Evolutionary conservation across 2,113 vertebrate species (phyloP).

Genomic region (Aegotheles bennettii): DNA sequence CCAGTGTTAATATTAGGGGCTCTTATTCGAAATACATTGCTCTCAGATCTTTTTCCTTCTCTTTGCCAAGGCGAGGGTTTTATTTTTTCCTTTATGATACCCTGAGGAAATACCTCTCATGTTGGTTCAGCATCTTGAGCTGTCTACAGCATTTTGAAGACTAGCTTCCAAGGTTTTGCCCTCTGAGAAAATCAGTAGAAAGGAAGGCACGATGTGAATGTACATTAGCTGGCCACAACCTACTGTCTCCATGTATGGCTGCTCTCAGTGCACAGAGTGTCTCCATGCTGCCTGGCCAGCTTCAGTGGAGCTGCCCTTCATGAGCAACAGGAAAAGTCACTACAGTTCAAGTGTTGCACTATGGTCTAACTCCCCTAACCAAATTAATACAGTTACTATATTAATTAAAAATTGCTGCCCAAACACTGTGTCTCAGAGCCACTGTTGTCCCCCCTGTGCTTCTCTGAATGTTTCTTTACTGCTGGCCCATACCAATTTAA

Average conservation of each 20-base stretch:
- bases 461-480: background rate
- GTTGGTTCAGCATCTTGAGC: constrained; percentile 52
- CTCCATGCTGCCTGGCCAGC: accelerated
- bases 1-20: constrained; percentile 18
- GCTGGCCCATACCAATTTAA: background rate
- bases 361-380: background rate
- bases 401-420: background rate
- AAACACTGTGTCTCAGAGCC: background rate
- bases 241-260: background rate
- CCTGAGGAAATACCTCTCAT: constrained; percentile 44
- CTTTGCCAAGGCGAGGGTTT: background rate
- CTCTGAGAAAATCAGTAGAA: constrained; percentile 21
- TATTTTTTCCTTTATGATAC: background rate
- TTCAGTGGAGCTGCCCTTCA: background rate
- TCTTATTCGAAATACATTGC: background rate
- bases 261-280: background rate
- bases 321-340: background rate
- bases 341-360: background rate
- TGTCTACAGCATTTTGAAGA: constrained; percentile 18
- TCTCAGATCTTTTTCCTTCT: background rate
- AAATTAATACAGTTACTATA: background rate
- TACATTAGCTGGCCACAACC: background rate
- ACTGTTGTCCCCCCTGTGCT: background rate
- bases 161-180: constrained; percentile 1
- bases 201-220: background rate